Conservation (phyloP, 2,113 vertebrate genomes). For the Origma solitaria region DNA sequence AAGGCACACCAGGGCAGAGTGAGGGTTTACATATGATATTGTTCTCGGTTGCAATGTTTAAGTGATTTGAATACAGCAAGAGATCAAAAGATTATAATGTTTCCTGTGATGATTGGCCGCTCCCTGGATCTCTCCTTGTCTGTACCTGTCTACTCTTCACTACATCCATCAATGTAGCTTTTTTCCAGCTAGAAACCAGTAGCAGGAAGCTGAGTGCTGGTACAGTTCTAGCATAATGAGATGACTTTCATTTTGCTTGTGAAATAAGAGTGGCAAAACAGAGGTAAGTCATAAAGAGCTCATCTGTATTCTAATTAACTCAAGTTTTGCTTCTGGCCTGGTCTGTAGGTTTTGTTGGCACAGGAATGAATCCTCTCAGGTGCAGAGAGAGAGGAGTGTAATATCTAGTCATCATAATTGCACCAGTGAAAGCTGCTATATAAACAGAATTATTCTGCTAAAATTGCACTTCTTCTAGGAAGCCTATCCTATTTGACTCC, state of each 20-base stretch:
- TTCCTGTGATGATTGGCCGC: conserved; percentile 9
- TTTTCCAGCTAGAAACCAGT: conserved; percentile 35
- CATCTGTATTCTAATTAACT: conserved; percentile 60
- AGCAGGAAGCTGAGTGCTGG: background rate
- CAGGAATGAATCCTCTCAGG: conserved; percentile 42
- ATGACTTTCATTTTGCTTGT: conserved; percentile 33
- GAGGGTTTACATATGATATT: background rate
- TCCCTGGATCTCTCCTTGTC: conserved; percentile 22
- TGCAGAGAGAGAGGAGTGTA: conserved; percentile 28
- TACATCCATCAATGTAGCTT: background rate
- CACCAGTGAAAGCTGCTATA: conserved; percentile 47
- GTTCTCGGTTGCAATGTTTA: background rate
- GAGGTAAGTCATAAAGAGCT: conserved; percentile 42
- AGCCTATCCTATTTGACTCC: background rate
- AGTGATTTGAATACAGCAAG: conserved; percentile 12
- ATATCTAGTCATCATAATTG: conserved; percentile 56
- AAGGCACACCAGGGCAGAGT: background rate
- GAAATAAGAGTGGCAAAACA: conserved; percentile 29
- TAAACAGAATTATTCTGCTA: conserved; percentile 58
- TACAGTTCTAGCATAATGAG: conserved; percentile 28
- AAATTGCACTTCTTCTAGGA: conserved; percentile 49
- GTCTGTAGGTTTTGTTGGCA: conserved; percentile 50
- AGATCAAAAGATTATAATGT: conserved; percentile 20
- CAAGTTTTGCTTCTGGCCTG: conserved; percentile 44
- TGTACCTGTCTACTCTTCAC: conserved; percentile 1